Percentiles rank a stretch among this genome's conserved stretches.
phyloP scores from a whole-genome alignment of 2,888 invertebrate genomes.

The Eristalinus sepulchralis region DNA sequence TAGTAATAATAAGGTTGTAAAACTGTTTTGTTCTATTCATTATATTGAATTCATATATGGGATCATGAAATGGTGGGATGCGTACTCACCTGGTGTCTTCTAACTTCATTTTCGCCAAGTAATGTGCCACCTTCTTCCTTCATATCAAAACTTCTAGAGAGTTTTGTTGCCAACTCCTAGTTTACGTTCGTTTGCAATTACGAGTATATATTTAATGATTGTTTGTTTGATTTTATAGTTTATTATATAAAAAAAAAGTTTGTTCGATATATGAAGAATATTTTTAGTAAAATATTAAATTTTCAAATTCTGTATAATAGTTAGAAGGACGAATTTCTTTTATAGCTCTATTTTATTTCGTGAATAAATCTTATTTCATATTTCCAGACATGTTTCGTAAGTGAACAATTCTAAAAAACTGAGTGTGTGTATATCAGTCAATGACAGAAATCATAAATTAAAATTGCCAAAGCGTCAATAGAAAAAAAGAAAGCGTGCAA shows the following conservation, averaged over 20 bases:
- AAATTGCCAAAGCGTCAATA: conserved; percentile 62
- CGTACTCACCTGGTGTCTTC: conserved; percentile 84
- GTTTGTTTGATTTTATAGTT: conserved; percentile 72
- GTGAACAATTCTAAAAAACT: conserved; percentile 35
- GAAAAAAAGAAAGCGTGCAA: conserved; percentile 67
- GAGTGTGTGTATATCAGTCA: conserved; percentile 46
- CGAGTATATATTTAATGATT: conserved; percentile 70
- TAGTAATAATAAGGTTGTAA: background rate
- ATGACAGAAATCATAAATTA: conserved; percentile 50
- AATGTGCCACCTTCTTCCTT: conserved; percentile 90
- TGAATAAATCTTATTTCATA: background rate
- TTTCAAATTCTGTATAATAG: background rate
- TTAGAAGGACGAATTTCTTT: background rate
- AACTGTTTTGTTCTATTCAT: background rate
- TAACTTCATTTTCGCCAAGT: conserved; percentile 86
- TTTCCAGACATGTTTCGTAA: background rate
- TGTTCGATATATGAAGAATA: conserved; percentile 72
- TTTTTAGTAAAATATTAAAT: conserved; percentile 52
- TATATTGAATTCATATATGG: background rate
- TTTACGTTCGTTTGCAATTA: conserved; percentile 75
- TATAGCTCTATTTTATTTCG: background rate
- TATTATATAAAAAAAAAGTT: conserved; percentile 66
- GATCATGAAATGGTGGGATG: conserved; percentile 48
- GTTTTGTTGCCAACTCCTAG: conserved; percentile 93
- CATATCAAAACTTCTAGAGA: conserved; percentile 94